These are phyloP conservation scores for Xenops minutus DNA, from an alignment of 2,797 vertebrate genomes.

Conservation along the genomic window DNA sequence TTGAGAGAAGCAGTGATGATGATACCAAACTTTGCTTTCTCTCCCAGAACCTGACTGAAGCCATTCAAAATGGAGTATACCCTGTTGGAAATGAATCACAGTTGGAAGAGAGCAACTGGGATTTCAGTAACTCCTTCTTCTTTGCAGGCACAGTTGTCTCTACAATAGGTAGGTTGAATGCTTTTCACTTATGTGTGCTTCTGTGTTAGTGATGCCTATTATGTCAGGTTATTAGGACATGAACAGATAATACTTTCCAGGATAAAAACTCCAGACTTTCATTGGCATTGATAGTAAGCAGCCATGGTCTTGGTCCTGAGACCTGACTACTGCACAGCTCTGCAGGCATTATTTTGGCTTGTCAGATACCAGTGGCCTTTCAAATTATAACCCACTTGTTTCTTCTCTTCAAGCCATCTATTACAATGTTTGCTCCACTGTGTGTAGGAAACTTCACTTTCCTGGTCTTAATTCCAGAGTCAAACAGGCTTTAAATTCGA, in stretches of 20 bases:
- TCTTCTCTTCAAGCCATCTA: neutral
- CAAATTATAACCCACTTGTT: neutral
- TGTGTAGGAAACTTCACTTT: neutral
- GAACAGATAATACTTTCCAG: neutral
- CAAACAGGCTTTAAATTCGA: neutral
- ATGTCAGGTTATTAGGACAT: neutral
- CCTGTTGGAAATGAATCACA: conserved; percentile 40
- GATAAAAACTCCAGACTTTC: neutral
- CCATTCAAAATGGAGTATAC: conserved; percentile 67
- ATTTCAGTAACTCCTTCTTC: conserved; percentile 73
- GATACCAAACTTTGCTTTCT: neutral
- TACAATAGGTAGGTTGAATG: conserved; percentile 64
- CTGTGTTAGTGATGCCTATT: neutral
- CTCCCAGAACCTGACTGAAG: conserved; percentile 58
- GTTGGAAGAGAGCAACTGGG: conserved; percentile 64
- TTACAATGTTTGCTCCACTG: neutral
- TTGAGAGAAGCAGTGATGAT: neutral
- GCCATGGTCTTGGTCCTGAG: neutral
- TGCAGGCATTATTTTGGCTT: neutral
- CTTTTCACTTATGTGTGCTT: neutral
- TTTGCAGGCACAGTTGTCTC: conserved; percentile 71
- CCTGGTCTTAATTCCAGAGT: neutral
- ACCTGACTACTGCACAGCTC: neutral
- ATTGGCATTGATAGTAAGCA: neutral
- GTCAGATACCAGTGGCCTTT: neutral